Evolutionary conservation across 1,140 invertebrate genomes (phyloP).

Genomic region (Maconellicoccus hirsutus): DNA sequence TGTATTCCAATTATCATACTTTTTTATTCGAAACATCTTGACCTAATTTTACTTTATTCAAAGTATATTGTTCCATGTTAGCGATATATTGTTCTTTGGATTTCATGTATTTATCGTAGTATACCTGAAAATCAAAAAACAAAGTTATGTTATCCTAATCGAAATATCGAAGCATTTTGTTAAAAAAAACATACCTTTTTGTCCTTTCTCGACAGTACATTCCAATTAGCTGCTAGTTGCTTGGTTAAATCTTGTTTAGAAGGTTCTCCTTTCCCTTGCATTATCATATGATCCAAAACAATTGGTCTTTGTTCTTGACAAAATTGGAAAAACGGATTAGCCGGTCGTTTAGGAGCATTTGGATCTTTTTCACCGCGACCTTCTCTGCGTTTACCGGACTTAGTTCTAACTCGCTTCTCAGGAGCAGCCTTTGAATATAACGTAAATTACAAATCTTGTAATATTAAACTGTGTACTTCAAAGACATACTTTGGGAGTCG

Average conservation of each 20-base stretch:
- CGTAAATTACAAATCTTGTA: background rate
- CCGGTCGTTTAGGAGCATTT: conserved; percentile 63
- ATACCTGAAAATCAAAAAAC: conserved; percentile 41
- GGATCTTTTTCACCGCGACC: conserved; percentile 49
- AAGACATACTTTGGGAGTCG: background rate
- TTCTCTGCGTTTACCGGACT: conserved; percentile 34
- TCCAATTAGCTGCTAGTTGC: conserved; percentile 59
- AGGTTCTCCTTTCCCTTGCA: conserved; percentile 50
- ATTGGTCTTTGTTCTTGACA: conserved; percentile 61
- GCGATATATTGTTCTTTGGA: conserved; percentile 64
- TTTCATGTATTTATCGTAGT: conserved; percentile 65
- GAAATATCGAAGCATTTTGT: background rate
- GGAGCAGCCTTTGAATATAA: conserved; percentile 12
- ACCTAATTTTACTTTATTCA: conserved; percentile 32
- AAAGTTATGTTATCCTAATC: background rate
- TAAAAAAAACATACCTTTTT: conserved; percentile 44
- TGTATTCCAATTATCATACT: background rate
- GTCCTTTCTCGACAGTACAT: conserved; percentile 51
- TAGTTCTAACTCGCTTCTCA: conserved; percentile 17
- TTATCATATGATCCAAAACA: conserved; percentile 44
- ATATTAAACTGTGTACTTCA: background rate
- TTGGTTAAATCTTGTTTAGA: conserved; percentile 61
- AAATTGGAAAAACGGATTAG: conserved; percentile 69
- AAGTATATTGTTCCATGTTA: conserved; percentile 51
- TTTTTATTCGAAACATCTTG: conserved; percentile 20